Evolutionary conservation across 2,888 invertebrate genomes (phyloP), one percentile per base, ranked within the genome.

Genomic region (Lithophane socia): DNA sequence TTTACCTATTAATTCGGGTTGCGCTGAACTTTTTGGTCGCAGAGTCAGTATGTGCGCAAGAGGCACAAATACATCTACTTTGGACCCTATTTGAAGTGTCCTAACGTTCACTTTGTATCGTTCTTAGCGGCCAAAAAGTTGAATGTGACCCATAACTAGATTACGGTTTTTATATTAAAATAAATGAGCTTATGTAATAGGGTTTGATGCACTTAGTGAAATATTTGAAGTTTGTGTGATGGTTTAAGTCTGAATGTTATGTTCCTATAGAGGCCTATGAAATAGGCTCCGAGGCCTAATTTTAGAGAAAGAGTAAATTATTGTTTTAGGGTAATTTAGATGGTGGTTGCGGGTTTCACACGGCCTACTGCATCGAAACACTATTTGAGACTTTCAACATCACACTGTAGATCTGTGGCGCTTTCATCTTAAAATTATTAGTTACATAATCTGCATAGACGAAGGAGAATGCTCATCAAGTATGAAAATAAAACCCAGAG

Each of bases 251-350:
- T 82, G 81, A 76, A 79, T 82, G 88, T 87, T 89, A 86, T 82
- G 88, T 88, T 87, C 89, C 88, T 89, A 88, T 79, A 80, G 72
- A 73, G 89, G 89, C 89, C 88, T 89, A 87, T 82, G 47, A 75
- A 78, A 84, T 83, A 79, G 85, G 85, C 83, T 75, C 60, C 1
- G 63, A 64, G 83, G 88, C 84, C 89, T 86, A 79, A 74, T 80
- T 60, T 75, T 80, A 73, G 68, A 80, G 63, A 80, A 66, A 74
- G 65, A 71, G 73, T 84, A 79, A 86, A 74, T 79, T 86, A 79
- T 82, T 88, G 73, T 78, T 86, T 86, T 86, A 81, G 79, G 29
- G 63, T 86, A 77, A 69, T 77, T 74, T 65, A 65, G 54, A 67
- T 24, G 68, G 67, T 63, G 70, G 75, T 75, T 37, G 70, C 24